Base-by-base conservation (phyloP, 1,140 invertebrate species). In the Lasioglossum albipes region DNA sequence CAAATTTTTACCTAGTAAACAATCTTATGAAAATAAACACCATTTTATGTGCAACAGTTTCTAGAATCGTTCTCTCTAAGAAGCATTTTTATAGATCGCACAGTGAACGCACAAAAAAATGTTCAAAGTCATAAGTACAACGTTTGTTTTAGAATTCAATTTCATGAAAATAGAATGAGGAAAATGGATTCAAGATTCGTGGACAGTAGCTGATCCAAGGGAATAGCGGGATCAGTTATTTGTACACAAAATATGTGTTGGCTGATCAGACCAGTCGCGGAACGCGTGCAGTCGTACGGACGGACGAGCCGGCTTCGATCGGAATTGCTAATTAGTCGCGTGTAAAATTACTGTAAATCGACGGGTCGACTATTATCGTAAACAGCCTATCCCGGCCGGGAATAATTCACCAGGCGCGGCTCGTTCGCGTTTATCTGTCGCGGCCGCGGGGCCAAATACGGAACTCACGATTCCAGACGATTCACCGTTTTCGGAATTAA, bases 311-410 rank as follows among this genome's bases (percentile, higher is more conserved):
- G 18, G 41, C 54, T 27, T 5, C 65, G 65, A 81, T 81, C 57
- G 66, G 79, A 81, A 77, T 81, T 81, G 79, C 79, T 77, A 77
- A 76, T 76, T 77, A 77, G 74, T 57, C 74, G 79, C 66, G 74
- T 77, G 74, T 68, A 68, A 75, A 69, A 81, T 81, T 81, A 81
- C 59, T 81, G 79, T 77, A 81, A 81, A 81, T 81, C 74, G 74
- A 65, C 74, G 79, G 49, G 42, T 66, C 64, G 73, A 62, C 73
- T 62, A 80, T 75, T 80, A 80, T 74, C 65, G 79, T 80, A 75
- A 80, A 80, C 72, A 75, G 72, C 27, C 72, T 42, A 67, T 52
- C 64, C 54, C 12, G 73, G 0, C 2, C 22, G 64, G 13, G 73
- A 69, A 75, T 75, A 79, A 72, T 79, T 79, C 76, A 79, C 68